These are phyloP conservation scores for Microplitis manilae DNA, from an alignment of 2,888 invertebrate species.

Conservation along the genomic window DNA sequence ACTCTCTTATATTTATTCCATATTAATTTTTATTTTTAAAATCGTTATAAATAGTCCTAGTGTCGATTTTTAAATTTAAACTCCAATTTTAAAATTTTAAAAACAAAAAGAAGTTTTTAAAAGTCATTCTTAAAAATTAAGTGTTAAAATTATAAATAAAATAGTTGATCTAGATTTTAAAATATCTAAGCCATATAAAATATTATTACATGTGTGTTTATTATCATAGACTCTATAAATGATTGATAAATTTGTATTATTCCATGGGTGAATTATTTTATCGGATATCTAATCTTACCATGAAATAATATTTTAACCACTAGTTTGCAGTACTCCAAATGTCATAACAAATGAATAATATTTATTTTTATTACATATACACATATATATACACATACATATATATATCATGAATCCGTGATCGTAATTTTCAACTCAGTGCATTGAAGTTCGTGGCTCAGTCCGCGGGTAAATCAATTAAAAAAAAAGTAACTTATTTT, in stretches of 20 bases:
- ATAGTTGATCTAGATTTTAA: not conserved
- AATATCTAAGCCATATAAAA: slow-evolving; percentile 1
- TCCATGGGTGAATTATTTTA: not conserved
- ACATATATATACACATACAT: too few relatives aligned
- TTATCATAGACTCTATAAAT: not conserved
- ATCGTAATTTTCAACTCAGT: not conserved
- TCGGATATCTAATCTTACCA: not conserved
- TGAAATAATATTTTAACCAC: not conserved
- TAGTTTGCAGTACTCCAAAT: not conserved
- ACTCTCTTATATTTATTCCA: not conserved
- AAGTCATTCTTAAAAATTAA: not conserved
- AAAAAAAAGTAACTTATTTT: not conserved
- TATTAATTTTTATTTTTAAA: not conserved
- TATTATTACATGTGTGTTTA: not conserved
- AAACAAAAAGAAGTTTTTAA: not conserved
- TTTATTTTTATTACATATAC: not conserved
- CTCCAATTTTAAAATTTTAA: not conserved
- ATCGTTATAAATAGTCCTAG: not conserved
- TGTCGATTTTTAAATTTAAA: not conserved
- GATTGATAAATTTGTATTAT: slow-evolving; percentile 5
- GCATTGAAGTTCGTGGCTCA: not conserved
- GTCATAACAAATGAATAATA: not conserved
- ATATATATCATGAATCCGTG: too few relatives aligned
- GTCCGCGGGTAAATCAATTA: not conserved
- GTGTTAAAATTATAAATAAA: not conserved